These are phyloP conservation scores for Desmodus rotundus DNA, from an alignment of 2,113 vertebrate genomes.

Conservation along the genomic window DNA sequence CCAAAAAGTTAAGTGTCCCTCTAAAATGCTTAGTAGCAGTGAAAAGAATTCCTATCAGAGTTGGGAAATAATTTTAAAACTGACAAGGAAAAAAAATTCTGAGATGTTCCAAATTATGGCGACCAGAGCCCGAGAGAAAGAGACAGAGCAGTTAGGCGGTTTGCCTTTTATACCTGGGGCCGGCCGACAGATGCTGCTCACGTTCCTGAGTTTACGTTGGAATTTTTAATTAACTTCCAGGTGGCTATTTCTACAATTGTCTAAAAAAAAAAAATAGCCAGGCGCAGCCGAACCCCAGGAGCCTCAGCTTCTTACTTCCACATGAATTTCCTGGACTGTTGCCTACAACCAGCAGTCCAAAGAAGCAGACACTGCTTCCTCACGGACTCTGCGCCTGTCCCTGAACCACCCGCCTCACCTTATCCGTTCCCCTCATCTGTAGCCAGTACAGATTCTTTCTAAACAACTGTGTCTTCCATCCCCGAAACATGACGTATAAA, in stretches of 20 bases:
- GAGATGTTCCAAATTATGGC: background rate
- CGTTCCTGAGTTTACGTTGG: background rate
- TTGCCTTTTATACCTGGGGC: background rate
- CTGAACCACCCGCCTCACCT: background rate
- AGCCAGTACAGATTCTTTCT: background rate
- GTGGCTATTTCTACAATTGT: too few species aligned
- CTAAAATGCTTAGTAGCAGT: background rate
- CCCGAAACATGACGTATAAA: background rate
- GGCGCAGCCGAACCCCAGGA: background rate
- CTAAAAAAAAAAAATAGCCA: background rate
- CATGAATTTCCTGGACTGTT: background rate
- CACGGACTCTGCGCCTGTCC: background rate
- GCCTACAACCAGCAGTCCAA: background rate
- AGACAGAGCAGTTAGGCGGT: background rate
- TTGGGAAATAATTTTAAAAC: constrained; percentile 22
- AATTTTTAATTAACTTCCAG: background rate
- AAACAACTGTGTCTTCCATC: background rate
- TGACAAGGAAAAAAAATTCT: background rate
- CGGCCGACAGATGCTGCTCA: background rate
- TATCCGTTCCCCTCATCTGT: too few species aligned
- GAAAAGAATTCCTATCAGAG: background rate
- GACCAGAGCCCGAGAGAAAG: background rate
- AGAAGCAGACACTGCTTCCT: background rate
- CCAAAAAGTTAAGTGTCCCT: background rate
- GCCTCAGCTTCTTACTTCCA: background rate